phyloP scores from a whole-genome alignment of 2,888 invertebrate species.

The Drosophila tripunctata region DNA sequence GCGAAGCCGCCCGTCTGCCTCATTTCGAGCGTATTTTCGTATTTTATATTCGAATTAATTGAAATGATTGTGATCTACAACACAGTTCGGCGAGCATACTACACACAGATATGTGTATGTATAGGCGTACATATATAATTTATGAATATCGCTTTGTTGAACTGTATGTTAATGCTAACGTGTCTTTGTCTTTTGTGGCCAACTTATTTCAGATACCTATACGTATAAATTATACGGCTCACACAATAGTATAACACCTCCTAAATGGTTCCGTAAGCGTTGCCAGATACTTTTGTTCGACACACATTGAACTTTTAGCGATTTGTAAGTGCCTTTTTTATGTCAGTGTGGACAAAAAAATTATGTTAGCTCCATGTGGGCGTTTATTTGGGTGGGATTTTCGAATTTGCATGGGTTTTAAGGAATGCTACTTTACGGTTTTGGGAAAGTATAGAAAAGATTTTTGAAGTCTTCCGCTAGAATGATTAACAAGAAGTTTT shows the following conservation, averaged over 20 bases:
- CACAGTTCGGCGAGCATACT: conserved; percentile 49
- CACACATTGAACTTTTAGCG: conserved; percentile 16
- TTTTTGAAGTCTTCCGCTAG: conserved; percentile 32
- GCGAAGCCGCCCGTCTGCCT: conserved; percentile 64
- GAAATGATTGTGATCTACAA: conserved; percentile 79
- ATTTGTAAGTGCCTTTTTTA: conserved; percentile 33
- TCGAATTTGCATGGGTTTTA: conserved; percentile 53
- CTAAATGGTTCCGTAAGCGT: conserved; percentile 64
- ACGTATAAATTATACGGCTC: conserved; percentile 63
- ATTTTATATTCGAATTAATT: conserved; percentile 78
- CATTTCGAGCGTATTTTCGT: conserved; percentile 52
- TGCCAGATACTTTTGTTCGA: conserved; percentile 24
- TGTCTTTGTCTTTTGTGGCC: conserved; percentile 58
- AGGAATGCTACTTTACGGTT: conserved; percentile 24
- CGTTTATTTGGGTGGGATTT: conserved; percentile 23
- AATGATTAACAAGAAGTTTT: conserved; percentile 18
- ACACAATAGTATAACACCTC: conserved; percentile 70
- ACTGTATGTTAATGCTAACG: conserved; percentile 49
- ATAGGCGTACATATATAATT: conserved; percentile 49
- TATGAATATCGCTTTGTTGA: conserved; percentile 63
- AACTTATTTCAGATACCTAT: conserved; percentile 51
- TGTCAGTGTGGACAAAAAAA: conserved; percentile 30
- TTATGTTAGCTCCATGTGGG: conserved; percentile 35
- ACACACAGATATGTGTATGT: conserved; percentile 22
- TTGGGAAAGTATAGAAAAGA: conserved; percentile 16